Conservation (phyloP, 2,113 vertebrate genomes). For the Lasiurus borealis region DNA sequence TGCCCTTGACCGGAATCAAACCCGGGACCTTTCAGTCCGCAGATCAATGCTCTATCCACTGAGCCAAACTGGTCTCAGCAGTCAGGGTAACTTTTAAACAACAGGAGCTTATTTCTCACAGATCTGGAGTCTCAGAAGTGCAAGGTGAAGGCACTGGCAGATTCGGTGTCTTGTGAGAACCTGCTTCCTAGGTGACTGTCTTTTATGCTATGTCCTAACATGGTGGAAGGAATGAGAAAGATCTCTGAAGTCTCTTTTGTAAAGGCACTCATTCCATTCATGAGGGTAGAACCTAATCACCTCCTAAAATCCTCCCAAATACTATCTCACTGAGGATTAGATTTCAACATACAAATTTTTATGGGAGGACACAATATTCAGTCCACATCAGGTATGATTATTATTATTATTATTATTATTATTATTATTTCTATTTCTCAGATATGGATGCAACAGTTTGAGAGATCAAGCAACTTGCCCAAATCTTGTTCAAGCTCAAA, state of each 20-base stretch:
- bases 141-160: background rate
- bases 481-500: background rate
- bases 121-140: background rate
- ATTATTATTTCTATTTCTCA: background rate
- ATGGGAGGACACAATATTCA: background rate
- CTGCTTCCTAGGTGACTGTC: background rate
- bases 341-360: background rate
- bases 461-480: background rate
- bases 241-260: background rate
- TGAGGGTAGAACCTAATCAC: background rate
- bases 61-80: too few species aligned
- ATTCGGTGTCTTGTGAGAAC: background rate
- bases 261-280: background rate
- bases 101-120: background rate
- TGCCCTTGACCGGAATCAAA: too few species aligned
- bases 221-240: background rate
- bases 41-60: too few species aligned
- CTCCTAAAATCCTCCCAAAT: background rate
- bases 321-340: background rate
- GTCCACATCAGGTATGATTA: background rate
- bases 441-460: background rate
- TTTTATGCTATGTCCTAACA: background rate
- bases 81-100: background rate
- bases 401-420: background rate
- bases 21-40: too few species aligned